Conservation (phyloP, 2,888 invertebrate genomes). For the Rhabditoides inermis region DNA sequence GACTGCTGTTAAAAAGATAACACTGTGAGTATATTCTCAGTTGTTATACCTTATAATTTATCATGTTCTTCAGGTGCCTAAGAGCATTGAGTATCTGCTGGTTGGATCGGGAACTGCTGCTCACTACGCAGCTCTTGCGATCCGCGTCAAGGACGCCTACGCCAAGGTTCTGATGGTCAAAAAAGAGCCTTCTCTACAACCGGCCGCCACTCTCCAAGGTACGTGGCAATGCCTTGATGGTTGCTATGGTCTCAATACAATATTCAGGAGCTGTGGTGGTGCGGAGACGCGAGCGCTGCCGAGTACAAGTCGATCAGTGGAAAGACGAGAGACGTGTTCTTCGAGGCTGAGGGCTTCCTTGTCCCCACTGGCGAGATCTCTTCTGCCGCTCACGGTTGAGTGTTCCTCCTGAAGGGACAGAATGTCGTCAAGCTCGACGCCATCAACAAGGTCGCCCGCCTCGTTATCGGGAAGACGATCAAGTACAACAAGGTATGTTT, state of each 20-base stretch:
- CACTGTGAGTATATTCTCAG: background rate
- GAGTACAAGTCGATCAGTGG: constrained; percentile 88
- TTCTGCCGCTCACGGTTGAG: constrained; percentile 66
- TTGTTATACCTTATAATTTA: constrained; percentile 6
- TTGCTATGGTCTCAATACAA: constrained; percentile 2
- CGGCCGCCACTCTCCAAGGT: constrained; percentile 79
- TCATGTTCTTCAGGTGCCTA: constrained; percentile 37
- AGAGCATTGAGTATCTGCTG: constrained; percentile 55
- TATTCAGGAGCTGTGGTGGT: constrained; percentile 33
- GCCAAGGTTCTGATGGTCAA: constrained; percentile 59
- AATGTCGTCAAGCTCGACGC: constrained; percentile 58
- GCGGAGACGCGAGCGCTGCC: constrained; percentile 28
- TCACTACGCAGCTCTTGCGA: constrained; percentile 57
- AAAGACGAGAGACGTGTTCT: constrained; percentile 64
- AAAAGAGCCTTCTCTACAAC: constrained; percentile 81
- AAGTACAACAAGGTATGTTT: too few species aligned
- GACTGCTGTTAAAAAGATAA: too few species aligned
- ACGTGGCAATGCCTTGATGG: constrained; percentile 14
- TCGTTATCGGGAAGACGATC: too few species aligned
- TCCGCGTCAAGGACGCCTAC: constrained; percentile 55
- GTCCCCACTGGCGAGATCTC: constrained; percentile 60
- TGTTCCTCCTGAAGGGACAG: constrained; percentile 75
- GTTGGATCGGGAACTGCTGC: constrained; percentile 58
- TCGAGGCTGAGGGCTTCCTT: constrained; percentile 63
- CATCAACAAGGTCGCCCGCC: too few species aligned